Percentiles rank a stretch among this genome's conserved stretches.
These are phyloP conservation scores for Podarcis cretensis DNA, from an alignment of 2,113 vertebrate species.

Conservation along the genomic window DNA sequence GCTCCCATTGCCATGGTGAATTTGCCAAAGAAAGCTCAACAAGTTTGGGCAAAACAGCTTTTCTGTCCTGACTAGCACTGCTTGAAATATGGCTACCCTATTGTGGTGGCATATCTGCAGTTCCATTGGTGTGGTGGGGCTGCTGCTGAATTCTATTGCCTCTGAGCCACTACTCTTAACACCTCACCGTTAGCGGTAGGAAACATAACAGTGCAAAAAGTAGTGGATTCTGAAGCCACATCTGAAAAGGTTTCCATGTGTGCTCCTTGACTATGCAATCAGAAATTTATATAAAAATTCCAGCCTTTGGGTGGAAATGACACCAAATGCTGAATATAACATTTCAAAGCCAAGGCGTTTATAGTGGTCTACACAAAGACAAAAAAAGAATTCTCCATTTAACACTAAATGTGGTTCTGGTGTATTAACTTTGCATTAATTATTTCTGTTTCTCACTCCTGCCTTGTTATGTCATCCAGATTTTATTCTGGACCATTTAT, in stretches of 20 bases:
- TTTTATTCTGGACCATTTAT: slow-evolving; percentile 68
- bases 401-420: slow-evolving; percentile 59
- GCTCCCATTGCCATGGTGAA: background rate
- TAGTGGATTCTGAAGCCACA: background rate
- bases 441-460: slow-evolving; percentile 64
- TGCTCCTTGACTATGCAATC: background rate
- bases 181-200: background rate
- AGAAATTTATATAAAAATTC: slow-evolving; percentile 32
- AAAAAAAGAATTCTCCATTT: slow-evolving; percentile 49
- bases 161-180: background rate
- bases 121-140: background rate
- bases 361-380: slow-evolving; percentile 27
- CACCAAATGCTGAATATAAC: slow-evolving; percentile 34
- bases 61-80: too few species aligned
- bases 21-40: too few species aligned
- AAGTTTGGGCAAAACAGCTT: too few species aligned
- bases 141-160: background rate
- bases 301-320: slow-evolving; percentile 37
- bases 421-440: slow-evolving; percentile 63
- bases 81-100: too few species aligned
- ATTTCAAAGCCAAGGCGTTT: slow-evolving; percentile 47
- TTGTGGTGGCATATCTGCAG: background rate
- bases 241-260: background rate
- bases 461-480: slow-evolving; percentile 70
- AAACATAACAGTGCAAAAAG: background rate